Base-by-base conservation (phyloP, 2,888 invertebrate species). In the Drosophila pseudotalamancana region DNA sequence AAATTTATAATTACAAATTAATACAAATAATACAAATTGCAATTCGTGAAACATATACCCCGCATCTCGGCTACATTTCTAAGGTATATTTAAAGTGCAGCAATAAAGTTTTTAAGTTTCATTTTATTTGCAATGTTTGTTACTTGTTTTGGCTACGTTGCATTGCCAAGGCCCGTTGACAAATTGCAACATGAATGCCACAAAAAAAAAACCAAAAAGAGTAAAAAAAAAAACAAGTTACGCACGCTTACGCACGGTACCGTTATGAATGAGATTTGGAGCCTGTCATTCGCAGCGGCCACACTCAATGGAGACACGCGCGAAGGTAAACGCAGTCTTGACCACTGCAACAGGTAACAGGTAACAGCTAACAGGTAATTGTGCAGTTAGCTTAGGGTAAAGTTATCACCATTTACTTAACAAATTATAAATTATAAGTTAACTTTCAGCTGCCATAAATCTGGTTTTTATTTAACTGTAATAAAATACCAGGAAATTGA, bases 181-280 rank as follows among this genome's bases (percentile, higher is more conserved):
- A 59, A 64, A 55, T 68, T 45, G 45, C 25, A 46, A 39, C 27
- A n/a, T 6, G 37, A 35, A 16, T 18, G 16, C 16, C 16, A 16
- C 31, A 39, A 55, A 2, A 25, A 19, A 2, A 16, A 12, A 29
- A 29, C 6, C 6, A 27, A 27, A 27, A 5, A 27, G 2, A 9
- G 9, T 8, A 27, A 5, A 9, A 3, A 42, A 48, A 37, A 45
- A 77, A 76, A 78, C 79, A 32, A 76, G 77, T 79, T 79, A 77
- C 82, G 82, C 80, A 72, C 63, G 77, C 60, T 70, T 80, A 80
- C 80, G 82, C 80, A 80, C 71, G 71, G 46, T 75, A 49, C 78
- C 68, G 74, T 67, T 61, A 76, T 76, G 76, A 76, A 73, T 75
- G 74, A 63, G 56, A 14, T 49, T 27, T 57, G 66, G 46, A 62